Evolutionary conservation across 2,888 invertebrate species (phyloP).

Genomic region (Cheilosia grossa): DNA sequence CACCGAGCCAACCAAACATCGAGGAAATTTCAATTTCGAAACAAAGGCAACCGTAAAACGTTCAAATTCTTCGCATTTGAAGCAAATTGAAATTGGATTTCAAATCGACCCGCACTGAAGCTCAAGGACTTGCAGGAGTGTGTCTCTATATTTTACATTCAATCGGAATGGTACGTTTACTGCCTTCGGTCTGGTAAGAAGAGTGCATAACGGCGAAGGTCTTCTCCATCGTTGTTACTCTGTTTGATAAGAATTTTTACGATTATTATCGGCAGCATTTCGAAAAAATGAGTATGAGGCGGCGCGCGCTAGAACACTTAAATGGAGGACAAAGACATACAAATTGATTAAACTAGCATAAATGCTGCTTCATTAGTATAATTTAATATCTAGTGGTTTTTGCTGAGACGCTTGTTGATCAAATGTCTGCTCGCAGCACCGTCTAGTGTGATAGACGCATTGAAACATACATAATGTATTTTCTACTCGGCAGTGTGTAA

Average conservation of each 20-base stretch:
- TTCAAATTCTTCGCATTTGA: conserved; percentile 6
- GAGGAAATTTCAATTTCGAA: not conserved
- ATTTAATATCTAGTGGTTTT: conserved; percentile 40
- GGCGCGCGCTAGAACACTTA: conserved; percentile 4
- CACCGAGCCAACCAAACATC: conserved; percentile 6
- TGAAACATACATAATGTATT: conserved; percentile 16
- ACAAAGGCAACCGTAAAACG: not conserved
- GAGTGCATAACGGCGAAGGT: not conserved
- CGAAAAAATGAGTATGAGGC: not conserved
- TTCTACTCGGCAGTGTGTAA: not conserved
- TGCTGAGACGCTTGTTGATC: not conserved
- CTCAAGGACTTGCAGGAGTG: not conserved
- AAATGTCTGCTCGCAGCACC: not conserved
- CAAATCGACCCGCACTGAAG: conserved; percentile 17
- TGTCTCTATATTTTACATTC: not conserved
- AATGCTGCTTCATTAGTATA: conserved; percentile 53
- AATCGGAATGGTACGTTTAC: not conserved
- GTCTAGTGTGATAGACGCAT: not conserved
- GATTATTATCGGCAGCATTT: not conserved
- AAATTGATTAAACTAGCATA: conserved; percentile 46
- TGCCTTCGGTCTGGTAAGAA: no score
- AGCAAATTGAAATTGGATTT: conserved; percentile 52
- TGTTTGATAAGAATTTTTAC: conserved; percentile 12
- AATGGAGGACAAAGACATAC: conserved; percentile 21
- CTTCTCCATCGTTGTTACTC: not conserved